Evolutionary conservation across 2,113 vertebrate species (phyloP).

Genomic region (Macaca nemestrina): DNA sequence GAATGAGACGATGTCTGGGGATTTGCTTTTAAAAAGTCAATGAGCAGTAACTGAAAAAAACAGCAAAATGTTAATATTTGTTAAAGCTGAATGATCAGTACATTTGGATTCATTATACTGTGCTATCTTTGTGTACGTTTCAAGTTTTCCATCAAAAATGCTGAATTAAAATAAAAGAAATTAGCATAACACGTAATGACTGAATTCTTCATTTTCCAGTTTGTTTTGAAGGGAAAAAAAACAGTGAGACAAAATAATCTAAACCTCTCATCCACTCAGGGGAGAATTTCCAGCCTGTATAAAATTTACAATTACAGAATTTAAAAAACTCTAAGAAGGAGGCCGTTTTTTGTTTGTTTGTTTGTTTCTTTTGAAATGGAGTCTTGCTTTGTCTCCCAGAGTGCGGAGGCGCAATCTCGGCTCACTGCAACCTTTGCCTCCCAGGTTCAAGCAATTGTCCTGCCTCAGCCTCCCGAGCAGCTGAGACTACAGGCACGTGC

Average conservation of each 20-base stretch:
- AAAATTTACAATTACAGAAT: not conserved
- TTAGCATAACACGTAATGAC: conserved; percentile 40
- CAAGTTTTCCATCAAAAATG: conserved; percentile 32
- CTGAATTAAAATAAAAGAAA: conserved; percentile 54
- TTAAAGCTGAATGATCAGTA: conserved; percentile 41
- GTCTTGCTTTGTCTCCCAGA: too few relatives aligned
- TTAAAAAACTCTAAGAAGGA: not conserved
- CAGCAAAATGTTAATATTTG: conserved; percentile 31
- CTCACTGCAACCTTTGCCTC: too few relatives aligned
- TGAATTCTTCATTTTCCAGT: conserved; percentile 50
- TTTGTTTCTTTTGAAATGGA: too few relatives aligned
- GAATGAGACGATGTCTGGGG: not conserved
- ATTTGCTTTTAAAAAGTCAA: conserved; percentile 20
- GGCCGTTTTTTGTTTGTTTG: not conserved
- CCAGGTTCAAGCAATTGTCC: too few relatives aligned
- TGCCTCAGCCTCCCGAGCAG: too few relatives aligned
- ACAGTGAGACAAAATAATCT: conserved; percentile 4
- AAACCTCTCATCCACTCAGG: not conserved
- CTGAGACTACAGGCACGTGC: too few relatives aligned
- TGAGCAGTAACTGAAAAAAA: conserved; percentile 1
- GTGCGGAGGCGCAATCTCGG: too few relatives aligned
- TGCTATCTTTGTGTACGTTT: conserved; percentile 28
- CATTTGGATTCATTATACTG: conserved; percentile 7
- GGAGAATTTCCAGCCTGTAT: not conserved
- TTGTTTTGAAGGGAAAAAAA: not conserved